Conservation (phyloP, 2,113 vertebrate genomes). For the Oxyruncus cristatus region DNA sequence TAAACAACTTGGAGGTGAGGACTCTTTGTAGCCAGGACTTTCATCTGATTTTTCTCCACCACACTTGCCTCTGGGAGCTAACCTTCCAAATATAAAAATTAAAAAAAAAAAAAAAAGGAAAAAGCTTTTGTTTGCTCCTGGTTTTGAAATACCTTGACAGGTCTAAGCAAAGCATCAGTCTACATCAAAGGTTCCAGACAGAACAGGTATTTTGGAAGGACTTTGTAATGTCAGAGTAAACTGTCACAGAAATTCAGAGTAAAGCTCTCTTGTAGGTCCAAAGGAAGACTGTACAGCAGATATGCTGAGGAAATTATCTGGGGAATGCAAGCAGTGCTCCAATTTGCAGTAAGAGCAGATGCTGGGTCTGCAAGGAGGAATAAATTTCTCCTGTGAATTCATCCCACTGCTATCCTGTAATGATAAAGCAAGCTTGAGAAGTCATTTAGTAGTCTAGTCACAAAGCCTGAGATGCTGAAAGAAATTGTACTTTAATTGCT, state of each 20-base stretch:
- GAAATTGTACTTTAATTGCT: conserved; percentile 27
- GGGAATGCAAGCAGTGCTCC: not conserved
- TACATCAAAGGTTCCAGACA: not conserved
- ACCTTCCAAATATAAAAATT: not conserved
- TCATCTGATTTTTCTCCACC: not conserved
- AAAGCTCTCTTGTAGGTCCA: not conserved
- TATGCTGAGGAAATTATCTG: not conserved
- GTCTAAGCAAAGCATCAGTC: not conserved
- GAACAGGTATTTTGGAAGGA: not conserved
- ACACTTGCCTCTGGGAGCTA: not conserved
- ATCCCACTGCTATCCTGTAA: not conserved
- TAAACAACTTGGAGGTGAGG: not conserved
- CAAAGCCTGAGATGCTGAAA: conserved; percentile 6
- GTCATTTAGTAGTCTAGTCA: conserved; percentile 7
- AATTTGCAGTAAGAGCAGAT: not conserved
- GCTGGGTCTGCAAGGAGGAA: conserved; percentile 9
- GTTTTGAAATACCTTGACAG: conserved; percentile 1
- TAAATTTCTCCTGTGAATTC: conserved; percentile 9
- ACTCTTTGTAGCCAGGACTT: not conserved
- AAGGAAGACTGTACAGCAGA: not conserved
- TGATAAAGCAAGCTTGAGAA: not conserved
- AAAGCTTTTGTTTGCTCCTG: not conserved
- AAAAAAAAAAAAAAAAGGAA: not conserved
- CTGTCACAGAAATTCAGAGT: conserved; percentile 6
- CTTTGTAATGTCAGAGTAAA: conserved; percentile 7